Evolutionary conservation across 2,888 invertebrate species (phyloP).

Genomic region (Hemithea aestivaria): DNA sequence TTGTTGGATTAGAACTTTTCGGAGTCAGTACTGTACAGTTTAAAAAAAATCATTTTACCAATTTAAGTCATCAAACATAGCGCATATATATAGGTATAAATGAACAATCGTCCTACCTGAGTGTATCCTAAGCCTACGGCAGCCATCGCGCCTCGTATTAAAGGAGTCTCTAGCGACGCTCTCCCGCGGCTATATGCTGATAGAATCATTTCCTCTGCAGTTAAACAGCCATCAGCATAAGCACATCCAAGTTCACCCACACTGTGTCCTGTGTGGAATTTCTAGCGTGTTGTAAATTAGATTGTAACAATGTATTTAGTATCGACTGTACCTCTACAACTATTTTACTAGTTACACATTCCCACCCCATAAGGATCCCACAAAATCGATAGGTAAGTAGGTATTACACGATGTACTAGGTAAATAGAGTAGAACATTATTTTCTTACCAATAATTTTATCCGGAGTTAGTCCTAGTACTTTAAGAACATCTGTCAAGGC

Average conservation of each 20-base stretch:
- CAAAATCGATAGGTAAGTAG: no score
- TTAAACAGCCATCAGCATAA: slow-evolving; percentile 92
- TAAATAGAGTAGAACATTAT: background rate
- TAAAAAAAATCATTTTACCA: no score
- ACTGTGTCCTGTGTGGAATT: slow-evolving; percentile 28
- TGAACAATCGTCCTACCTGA: slow-evolving; percentile 39
- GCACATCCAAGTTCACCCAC: slow-evolving; percentile 95
- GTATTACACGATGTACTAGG: no score
- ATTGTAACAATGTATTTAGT: no score
- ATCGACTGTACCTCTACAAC: no score
- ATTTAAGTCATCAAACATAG: no score
- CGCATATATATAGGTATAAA: no score
- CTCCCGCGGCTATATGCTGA: slow-evolving; percentile 88
- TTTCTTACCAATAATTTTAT: slow-evolving; percentile 63
- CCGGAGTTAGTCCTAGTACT: slow-evolving; percentile 16
- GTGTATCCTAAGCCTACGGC: slow-evolving; percentile 82
- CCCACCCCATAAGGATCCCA: no score
- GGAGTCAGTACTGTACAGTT: no score
- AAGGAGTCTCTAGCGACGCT: slow-evolving; percentile 80
- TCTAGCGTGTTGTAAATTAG: no score
- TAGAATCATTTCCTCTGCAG: slow-evolving; percentile 88
- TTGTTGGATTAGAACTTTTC: no score
- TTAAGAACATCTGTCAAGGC: slow-evolving; percentile 45
- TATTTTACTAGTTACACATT: no score
- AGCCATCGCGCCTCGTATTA: slow-evolving; percentile 89